Evolutionary conservation across 53 echinoderm and acorn worm genomes (phyloP).

Genomic region (Henricia sp.): DNA sequence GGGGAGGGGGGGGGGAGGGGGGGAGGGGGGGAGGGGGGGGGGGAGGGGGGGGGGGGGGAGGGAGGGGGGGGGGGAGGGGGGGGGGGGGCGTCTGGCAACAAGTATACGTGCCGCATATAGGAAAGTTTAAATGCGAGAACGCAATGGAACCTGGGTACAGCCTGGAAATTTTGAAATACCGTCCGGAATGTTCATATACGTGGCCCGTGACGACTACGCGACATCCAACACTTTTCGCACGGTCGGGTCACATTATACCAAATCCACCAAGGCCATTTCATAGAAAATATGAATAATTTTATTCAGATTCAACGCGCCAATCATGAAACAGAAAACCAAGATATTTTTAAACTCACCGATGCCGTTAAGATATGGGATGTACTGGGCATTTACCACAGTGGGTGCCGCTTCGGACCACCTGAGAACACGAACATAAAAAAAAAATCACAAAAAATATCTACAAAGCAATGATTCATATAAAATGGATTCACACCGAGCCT

Average conservation of each 20-base stretch:
- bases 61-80: background rate
- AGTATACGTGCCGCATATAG: background rate
- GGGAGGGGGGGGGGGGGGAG: background rate
- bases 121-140: no score
- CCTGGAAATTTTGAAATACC: no score
- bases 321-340: slow-evolving; percentile 32
- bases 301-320: no score
- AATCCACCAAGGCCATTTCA: no score
- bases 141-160: no score
- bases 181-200: no score
- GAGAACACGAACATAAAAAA: background rate
- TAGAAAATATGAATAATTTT: no score
- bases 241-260: no score
- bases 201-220: no score
- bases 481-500: background rate
- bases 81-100: background rate
- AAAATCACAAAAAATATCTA: background rate
- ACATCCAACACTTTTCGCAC: no score
- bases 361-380: slow-evolving; percentile 33
- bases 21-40: background rate
- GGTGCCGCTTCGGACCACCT: slow-evolving; percentile 61
- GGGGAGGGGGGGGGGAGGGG: no score
- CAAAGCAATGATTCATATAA: background rate
- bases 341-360: slow-evolving; percentile 45
- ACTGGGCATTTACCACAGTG: slow-evolving; percentile 88